A percentile compares a stretch with the other conserved stretches of the same genome.
These are phyloP conservation scores for Sylvicola cinctus DNA, from an alignment of 2,888 invertebrate species.

Conservation along the genomic window DNA sequence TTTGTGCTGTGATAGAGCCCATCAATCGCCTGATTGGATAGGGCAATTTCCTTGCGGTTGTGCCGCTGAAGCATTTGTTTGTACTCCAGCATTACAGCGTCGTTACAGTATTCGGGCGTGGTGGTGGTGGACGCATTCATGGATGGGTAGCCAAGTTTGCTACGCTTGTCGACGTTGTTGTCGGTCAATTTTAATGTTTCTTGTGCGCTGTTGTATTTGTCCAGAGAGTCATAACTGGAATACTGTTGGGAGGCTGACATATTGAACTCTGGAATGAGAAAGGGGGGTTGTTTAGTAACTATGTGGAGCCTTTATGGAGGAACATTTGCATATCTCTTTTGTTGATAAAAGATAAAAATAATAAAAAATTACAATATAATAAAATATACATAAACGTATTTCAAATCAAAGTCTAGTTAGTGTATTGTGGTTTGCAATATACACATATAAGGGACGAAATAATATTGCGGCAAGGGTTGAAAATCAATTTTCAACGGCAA, in stretches of 20 bases:
- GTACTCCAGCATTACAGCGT: neutral
- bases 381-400: neutral
- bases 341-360: neutral
- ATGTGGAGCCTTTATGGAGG: too few relatives aligned
- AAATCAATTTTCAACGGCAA: too few relatives aligned
- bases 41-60: neutral
- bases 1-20: neutral
- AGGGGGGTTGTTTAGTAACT: too few relatives aligned
- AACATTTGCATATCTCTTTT: too few relatives aligned
- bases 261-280: neutral
- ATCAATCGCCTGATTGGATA: neutral
- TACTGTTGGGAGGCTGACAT: slow-evolving; percentile 2
- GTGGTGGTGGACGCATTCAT: neutral
- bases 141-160: neutral
- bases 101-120: neutral
- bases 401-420: too few relatives aligned
- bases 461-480: too few relatives aligned
- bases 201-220: slow-evolving; percentile 12
- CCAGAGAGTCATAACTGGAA: slow-evolving; percentile 14
- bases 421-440: too few relatives aligned
- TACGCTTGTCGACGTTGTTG: slow-evolving; percentile 5
- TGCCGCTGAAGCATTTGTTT: neutral
- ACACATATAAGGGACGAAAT: too few relatives aligned
- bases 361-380: neutral
- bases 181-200: slow-evolving; percentile 12